These are phyloP conservation scores for Falco cherrug DNA, from an alignment of 2,797 vertebrate species.

Conservation along the genomic window DNA sequence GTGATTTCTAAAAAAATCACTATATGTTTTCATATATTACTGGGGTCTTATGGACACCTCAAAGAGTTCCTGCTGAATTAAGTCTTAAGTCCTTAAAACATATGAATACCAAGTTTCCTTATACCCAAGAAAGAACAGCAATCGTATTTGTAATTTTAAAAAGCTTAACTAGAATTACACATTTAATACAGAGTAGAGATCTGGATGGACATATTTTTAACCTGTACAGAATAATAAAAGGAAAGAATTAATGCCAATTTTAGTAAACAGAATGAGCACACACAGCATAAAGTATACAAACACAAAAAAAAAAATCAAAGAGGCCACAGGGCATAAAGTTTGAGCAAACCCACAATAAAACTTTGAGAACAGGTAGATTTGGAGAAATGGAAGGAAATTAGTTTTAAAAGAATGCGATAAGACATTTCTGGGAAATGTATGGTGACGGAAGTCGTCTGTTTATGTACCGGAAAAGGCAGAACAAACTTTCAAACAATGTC, in stretches of 20 bases:
- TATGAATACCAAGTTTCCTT: not conserved
- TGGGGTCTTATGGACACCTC: not conserved
- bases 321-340: not conserved
- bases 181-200: not conserved
- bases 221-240: not conserved
- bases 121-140: not conserved
- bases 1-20: not conserved
- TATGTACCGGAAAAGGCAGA: conserved; percentile 48
- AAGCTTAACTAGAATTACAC: not conserved
- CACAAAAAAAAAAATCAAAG: not conserved
- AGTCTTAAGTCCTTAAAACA: not conserved
- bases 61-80: not conserved
- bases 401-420: conserved; percentile 39
- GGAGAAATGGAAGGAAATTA: conserved; percentile 45
- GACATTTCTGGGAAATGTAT: conserved; percentile 34
- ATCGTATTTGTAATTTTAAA: not conserved
- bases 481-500: conserved; percentile 57
- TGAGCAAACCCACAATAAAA: not conserved
- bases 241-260: not conserved
- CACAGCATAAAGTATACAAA: not conserved
- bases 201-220: not conserved
- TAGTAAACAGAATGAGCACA: not conserved
- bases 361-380: conserved; percentile 39
- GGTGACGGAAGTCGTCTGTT: not conserved
- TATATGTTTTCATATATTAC: not conserved